Base-by-base conservation (phyloP, 1,140 invertebrate species). In the Cryptotermes secundus region DNA sequence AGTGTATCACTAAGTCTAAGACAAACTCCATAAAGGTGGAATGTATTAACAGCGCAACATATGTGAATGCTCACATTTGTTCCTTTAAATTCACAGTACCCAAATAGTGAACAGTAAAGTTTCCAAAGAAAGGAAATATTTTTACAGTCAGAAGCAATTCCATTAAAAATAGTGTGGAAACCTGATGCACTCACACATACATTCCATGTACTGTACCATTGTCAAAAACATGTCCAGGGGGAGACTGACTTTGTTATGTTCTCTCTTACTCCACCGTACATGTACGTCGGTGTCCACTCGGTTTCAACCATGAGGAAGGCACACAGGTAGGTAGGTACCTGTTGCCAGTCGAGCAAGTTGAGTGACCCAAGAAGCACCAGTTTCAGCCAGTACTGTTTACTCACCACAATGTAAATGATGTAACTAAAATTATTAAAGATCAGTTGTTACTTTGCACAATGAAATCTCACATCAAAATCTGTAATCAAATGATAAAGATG, bases 361-460 rank as follows among this genome's bases (percentile, higher is more conserved):
- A 72, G 59, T 72, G 59, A 31, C 59, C 59, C 59, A 72, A 72
- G 59, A 31, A 31, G 59, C 59, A 31, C 31, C 14, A 14, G 59
- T 72, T 65, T 72, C 59, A 31, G 59, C 59, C 59, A 72, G 59
- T n/a, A 72, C 26, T n/a, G 31, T 72, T 72, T 72, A 72, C 59
- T 72, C 59, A 72, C 59, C 59, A 72, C 59, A 10, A 72, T n/a
- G 16, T 31, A 72, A 72, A 9, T 72, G 59, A 72, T 72, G 59
- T n/a, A 72, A 72, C 59, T 72, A 72, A 72, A 72, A 72, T 72
- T n/a, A 72, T 72, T n/a, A 31, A 72, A 72, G 26, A n/a, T 72
- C 9, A 72, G 59, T n/a, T 72, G 26, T 72, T 72, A 72, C n/a
- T n/a, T 72, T 31, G 59, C 59, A 72, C 59, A 72, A 72, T 72